Evolutionary conservation across 2,888 invertebrate species (phyloP).

Genomic region (Zaprionus bogoriensis): DNA sequence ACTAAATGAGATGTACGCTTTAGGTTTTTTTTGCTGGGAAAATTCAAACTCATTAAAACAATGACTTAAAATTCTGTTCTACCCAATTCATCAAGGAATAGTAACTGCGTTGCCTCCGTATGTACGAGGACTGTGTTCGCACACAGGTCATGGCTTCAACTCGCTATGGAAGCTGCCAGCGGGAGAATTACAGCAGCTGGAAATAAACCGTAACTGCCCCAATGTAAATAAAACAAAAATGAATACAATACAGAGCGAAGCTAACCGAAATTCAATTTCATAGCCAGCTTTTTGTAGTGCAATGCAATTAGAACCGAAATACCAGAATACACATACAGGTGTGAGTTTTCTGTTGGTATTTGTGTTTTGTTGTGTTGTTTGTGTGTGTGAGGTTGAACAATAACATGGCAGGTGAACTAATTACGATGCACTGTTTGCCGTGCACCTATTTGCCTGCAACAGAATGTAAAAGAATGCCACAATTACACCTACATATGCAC

Average conservation of each 20-base stretch:
- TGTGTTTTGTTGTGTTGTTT: neutral
- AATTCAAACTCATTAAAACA: too few relatives aligned
- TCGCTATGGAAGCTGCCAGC: too few relatives aligned
- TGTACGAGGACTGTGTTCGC: too few relatives aligned
- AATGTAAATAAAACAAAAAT: conserved; percentile 5
- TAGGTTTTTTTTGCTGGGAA: too few relatives aligned
- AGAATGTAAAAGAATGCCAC: conserved; percentile 18
- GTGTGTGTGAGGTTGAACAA: conserved; percentile 28
- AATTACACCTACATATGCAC: conserved; percentile 7
- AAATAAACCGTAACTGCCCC: neutral
- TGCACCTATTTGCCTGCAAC: conserved; percentile 8
- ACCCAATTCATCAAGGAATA: too few relatives aligned
- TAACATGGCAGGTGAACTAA: conserved; percentile 45
- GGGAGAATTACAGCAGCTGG: neutral
- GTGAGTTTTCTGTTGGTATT: neutral
- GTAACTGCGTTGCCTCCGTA: too few relatives aligned
- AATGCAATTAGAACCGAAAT: conserved; percentile 47
- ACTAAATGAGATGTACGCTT: too few relatives aligned
- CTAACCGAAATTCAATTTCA: conserved; percentile 24
- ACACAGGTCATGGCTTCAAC: too few relatives aligned
- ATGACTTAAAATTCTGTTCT: too few relatives aligned
- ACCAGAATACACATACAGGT: neutral
- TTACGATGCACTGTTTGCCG: conserved; percentile 39
- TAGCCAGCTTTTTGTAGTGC: neutral
- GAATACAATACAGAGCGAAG: conserved; percentile 14